phyloP scores from a whole-genome alignment of 2,113 vertebrate species.

The Phalacrocorax pelagicus region DNA sequence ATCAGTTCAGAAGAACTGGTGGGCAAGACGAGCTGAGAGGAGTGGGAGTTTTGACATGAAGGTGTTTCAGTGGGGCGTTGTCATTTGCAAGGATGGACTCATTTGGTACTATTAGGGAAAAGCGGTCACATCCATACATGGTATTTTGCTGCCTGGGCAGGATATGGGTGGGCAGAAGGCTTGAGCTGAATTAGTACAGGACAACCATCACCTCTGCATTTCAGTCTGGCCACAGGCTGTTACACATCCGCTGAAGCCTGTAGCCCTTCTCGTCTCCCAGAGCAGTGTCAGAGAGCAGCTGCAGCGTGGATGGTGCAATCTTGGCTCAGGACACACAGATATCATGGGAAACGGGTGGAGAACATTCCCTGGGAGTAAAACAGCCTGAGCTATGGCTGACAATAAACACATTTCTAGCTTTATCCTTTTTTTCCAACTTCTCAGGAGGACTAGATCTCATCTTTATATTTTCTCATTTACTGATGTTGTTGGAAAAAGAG shows the following conservation, averaged over 20 bases:
- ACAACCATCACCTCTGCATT: background rate
- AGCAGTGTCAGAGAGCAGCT: background rate
- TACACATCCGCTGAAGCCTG: background rate
- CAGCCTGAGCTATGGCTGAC: background rate
- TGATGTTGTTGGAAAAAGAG: background rate
- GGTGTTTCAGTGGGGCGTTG: background rate
- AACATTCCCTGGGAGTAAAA: background rate
- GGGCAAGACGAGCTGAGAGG: background rate
- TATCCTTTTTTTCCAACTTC: background rate
- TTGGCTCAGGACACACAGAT: background rate
- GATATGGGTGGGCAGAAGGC: background rate
- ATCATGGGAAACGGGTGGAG: rapidly evolving
- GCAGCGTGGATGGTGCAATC: rapidly evolving
- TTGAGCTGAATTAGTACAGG: background rate
- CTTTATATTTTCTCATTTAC: background rate
- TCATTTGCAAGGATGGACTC: background rate
- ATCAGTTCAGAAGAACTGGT: background rate
- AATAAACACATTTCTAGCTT: background rate
- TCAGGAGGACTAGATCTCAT: background rate
- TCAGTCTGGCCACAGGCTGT: background rate
- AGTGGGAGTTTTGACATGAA: background rate
- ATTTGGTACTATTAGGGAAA: rapidly evolving
- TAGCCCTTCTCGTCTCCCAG: background rate
- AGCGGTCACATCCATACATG: rapidly evolving
- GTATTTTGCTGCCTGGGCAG: background rate